phyloP scores from a whole-genome alignment of 2,888 invertebrate genomes.

The Ennomos quercinarius region DNA sequence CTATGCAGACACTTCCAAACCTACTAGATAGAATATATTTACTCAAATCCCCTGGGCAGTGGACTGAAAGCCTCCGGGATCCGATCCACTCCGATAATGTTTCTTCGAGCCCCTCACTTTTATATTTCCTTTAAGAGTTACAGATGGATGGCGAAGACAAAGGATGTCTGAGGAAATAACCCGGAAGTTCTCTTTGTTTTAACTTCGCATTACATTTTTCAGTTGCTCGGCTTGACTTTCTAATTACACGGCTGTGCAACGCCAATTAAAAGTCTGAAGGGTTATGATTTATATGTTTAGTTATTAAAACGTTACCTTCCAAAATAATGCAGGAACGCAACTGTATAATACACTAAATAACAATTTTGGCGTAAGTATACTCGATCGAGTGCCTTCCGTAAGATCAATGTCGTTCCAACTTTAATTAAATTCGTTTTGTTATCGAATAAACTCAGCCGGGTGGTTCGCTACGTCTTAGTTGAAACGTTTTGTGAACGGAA shows the following conservation, averaged over 20 bases:
- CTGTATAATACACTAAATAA: constrained; percentile 27
- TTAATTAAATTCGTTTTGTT: constrained; percentile 65
- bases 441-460: constrained; percentile 53
- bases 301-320: constrained; percentile 2
- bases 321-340: constrained; percentile 31
- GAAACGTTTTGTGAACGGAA: constrained; percentile 55
- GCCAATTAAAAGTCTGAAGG: not conserved
- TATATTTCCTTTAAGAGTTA: constrained; percentile 51
- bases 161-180: constrained; percentile 28
- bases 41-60: constrained; percentile 53
- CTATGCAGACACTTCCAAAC: constrained; percentile 45
- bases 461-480: constrained; percentile 32
- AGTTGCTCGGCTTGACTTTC: constrained; percentile 4
- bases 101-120: constrained; percentile 52
- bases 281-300: constrained; percentile 1
- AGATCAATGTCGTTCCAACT: constrained; percentile 56
- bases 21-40: constrained; percentile 51
- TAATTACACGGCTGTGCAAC: constrained; percentile 13
- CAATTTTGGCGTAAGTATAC: constrained; percentile 45
- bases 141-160: constrained; percentile 41
- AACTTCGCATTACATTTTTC: constrained; percentile 15
- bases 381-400: constrained; percentile 46
- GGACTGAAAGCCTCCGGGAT: constrained; percentile 59
- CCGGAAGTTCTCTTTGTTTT: constrained; percentile 23
- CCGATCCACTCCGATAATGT: constrained; percentile 61